Base-by-base conservation (phyloP, 2,113 vertebrate species). In the Ornithorhynchus anatinus region DNA sequence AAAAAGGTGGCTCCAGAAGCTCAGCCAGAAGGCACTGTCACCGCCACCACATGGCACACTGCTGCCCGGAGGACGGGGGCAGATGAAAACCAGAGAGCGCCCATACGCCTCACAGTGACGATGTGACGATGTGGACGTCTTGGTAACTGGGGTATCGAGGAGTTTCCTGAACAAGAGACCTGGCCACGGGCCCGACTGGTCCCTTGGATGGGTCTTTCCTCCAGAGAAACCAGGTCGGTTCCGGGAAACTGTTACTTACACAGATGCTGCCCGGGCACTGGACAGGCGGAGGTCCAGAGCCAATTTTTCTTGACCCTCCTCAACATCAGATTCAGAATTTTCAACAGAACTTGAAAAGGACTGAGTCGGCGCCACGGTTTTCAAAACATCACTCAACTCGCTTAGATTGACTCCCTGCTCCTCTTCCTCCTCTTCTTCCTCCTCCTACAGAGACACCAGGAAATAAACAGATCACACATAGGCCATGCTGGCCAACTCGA, bases 201-300 rank as follows among this genome's bases (percentile, higher is more conserved):
- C n/a, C n/a, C n/a, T n/a, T n/a, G n/a, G n/a, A n/a, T n/a, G n/a
- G n/a, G n/a, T n/a, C n/a, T n/a, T n/a, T n/a, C n/a, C n/a, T n/a
- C n/a, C n/a, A n/a, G n/a, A n/a, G n/a, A n/a, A n/a, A n/a, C n/a
- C n/a, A 42, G 12, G 40, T 13, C 40, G 12, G 40, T 42, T n/a
- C n/a, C n/a, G n/a, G n/a, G n/a, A n/a, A n/a, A n/a, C 31, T 62
- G 20, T 3, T 7, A 80, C 93, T 3, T 88, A 99, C 97, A 98
- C 96, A 64, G 97, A 98, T 23, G 97, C 96, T 70, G 96, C 95
- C 22, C 97, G 94, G 61, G 95, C 94, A 91, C 96, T 98, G 68
- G 96, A 98, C 66, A 98, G 93, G 42, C 96, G 89, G 31, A 97
- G 94, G 84, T 99, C 97, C 54, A 94, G 89, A 45, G 94, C 94